Evolutionary conservation across 2,797 vertebrate genomes (phyloP).

Genomic region (Dicrostonyx torquatus): DNA sequence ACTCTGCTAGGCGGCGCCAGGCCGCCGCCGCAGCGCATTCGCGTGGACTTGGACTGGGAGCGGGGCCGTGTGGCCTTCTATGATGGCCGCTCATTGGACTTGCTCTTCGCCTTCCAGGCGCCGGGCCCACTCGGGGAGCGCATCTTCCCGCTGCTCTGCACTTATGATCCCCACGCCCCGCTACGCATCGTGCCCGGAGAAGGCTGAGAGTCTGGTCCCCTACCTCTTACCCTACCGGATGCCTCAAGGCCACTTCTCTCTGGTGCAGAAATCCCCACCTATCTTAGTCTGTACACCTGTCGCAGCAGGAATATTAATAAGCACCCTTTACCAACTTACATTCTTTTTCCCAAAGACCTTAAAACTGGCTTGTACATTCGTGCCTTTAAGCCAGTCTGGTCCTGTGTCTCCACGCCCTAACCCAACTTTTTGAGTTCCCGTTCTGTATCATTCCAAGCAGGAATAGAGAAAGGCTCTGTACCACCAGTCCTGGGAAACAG

Average conservation of each 20-base stretch:
- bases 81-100: constrained; percentile 72
- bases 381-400: neutral
- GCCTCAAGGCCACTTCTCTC: neutral
- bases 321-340: neutral
- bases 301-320: neutral
- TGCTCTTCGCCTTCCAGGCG: constrained; percentile 77
- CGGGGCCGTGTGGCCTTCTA: constrained; percentile 79
- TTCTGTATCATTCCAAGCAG: neutral
- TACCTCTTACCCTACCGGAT: neutral
- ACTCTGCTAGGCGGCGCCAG: constrained; percentile 51
- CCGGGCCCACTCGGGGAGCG: constrained; percentile 69
- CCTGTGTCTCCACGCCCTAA: neutral
- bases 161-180: constrained; percentile 10
- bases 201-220: constrained; percentile 26
- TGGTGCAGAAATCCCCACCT: neutral
- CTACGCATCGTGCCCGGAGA: constrained; percentile 70
- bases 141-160: constrained; percentile 76
- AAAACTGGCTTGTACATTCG: neutral
- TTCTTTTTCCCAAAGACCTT: neutral
- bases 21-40: constrained; percentile 72
- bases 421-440: neutral
- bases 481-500: neutral
- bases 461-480: neutral
- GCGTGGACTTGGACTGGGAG: constrained; percentile 81
- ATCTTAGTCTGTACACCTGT: neutral